Evolutionary conservation across 2,797 vertebrate genomes (phyloP), one percentile per base, ranked within the genome.

Genomic region (Tangara arthus): DNA sequence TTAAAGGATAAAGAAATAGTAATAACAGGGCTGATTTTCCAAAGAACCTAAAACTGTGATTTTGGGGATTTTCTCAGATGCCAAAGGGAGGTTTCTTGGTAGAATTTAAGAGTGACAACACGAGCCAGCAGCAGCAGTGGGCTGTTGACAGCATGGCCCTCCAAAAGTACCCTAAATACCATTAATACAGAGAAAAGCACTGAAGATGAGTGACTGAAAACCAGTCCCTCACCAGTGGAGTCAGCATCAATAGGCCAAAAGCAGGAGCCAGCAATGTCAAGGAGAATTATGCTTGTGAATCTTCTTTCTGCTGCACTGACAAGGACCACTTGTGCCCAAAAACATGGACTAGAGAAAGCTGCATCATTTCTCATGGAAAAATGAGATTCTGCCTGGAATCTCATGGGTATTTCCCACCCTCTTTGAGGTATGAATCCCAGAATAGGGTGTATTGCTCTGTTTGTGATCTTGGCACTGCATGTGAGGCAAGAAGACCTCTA

Each of bases 1-100:
- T 95, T 93, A 88, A 96, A 92, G 83, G 87, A 88, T 87, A 80
- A 83, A 90, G 78, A 96, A 96, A 87, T 78, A 90, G 52, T 24
- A 55, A 95, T 77, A 85, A 78, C 34, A 68, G 66, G 90, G 73
- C n/a, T 96, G 65, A 93, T 95, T 96, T 92, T 61, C 52, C 22
- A 82, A 90, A 82, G 73, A 95, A 91, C 41, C 30, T 89, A 70
- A 93, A 87, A 89, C 64, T 77, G 56, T 90, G 72, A 91, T 91
- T 95, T 73, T 37, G 68, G 81, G 63, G 68, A 79, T 94, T 95
- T 95, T 82, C 83, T 94, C 65, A 61, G 88, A 77, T 91, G 85
- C 79, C 10, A 60, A 44, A 55, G 87, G 94, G 46, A 97, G 60
- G 59, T 72, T 94, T 96, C 88, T 42, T 16, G 35, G 17, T 34